Percentiles rank a stretch among this genome's conserved stretches.
phyloP scores from a whole-genome alignment of 2,797 vertebrate genomes.

The Cyprinodon diabolis region DNA sequence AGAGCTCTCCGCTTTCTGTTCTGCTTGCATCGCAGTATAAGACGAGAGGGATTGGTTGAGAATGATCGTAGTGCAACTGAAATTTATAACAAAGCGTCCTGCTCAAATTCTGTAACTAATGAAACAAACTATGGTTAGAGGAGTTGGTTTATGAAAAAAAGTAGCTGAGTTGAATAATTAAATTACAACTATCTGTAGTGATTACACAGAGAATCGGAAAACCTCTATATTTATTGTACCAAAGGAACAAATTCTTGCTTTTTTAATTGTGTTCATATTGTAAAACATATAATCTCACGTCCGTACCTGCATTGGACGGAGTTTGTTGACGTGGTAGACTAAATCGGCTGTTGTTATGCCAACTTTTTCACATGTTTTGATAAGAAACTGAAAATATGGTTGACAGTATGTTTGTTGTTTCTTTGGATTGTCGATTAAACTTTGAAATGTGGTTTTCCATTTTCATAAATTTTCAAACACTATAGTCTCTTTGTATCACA shows the following conservation, averaged over 20 bases:
- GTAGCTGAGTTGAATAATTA: background rate
- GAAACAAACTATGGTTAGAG: background rate
- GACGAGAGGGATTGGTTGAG: conserved; percentile 2
- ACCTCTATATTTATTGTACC: background rate
- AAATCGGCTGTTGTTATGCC: too few species aligned
- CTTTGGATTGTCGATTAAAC: background rate
- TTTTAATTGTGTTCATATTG: background rate
- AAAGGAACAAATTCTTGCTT: background rate
- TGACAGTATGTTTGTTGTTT: background rate
- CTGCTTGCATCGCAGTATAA: conserved; percentile 1
- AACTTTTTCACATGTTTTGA: too few species aligned
- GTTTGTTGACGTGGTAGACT: too few species aligned
- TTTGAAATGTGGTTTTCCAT: background rate
- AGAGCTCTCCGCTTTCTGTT: conserved; percentile 22
- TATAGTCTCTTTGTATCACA: background rate
- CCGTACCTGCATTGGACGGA: too few species aligned
- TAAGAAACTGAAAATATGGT: background rate
- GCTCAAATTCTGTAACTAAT: background rate
- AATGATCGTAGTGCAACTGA: conserved; percentile 2
- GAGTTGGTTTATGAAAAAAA: background rate
- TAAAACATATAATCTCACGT: too few species aligned
- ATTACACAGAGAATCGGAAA: background rate
- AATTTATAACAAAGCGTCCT: background rate
- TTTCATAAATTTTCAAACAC: background rate
- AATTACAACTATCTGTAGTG: background rate